These are phyloP conservation scores for Plemyria rubiginata DNA, from an alignment of 2,888 invertebrate genomes.

Conservation along the genomic window DNA sequence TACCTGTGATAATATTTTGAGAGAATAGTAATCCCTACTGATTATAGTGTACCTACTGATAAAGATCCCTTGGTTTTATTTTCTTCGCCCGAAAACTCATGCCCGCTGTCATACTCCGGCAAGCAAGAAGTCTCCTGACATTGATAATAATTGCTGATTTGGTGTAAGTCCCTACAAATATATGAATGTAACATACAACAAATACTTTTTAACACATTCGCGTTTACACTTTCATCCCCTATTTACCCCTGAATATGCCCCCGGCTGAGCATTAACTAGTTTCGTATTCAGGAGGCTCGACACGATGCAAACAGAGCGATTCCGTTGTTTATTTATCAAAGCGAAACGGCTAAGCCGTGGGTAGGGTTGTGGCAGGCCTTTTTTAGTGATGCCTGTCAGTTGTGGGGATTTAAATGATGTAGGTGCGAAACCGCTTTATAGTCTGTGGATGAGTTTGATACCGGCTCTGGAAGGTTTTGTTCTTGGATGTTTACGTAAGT, in stretches of 20 bases:
- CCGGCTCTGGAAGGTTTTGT: neutral
- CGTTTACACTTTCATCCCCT: neutral
- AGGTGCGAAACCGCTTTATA: slow-evolving; percentile 20
- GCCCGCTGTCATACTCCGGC: no score
- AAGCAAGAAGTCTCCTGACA: no score
- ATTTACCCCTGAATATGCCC: slow-evolving; percentile 25
- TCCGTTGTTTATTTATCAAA: slow-evolving; percentile 44
- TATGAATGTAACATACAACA: no score
- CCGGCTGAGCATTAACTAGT: slow-evolving; percentile 48
- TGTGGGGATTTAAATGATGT: slow-evolving; percentile 24
- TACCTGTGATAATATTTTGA: no score
- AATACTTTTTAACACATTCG: neutral
- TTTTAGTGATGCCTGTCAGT: slow-evolving; percentile 29
- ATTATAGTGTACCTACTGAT: no score
- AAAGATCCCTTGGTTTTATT: no score
- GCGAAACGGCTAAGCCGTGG: slow-evolving; percentile 24
- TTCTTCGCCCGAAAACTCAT: no score
- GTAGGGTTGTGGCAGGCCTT: slow-evolving; percentile 15
- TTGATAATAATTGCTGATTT: no score
- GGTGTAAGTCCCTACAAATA: no score
- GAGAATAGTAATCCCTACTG: no score
- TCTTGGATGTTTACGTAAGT: neutral
- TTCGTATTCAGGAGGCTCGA: slow-evolving; percentile 42
- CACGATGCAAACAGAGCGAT: slow-evolving; percentile 40
- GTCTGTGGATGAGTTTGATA: slow-evolving; percentile 1